phyloP scores from a whole-genome alignment of 2,888 invertebrate species.

The Melanostoma mellinum region DNA sequence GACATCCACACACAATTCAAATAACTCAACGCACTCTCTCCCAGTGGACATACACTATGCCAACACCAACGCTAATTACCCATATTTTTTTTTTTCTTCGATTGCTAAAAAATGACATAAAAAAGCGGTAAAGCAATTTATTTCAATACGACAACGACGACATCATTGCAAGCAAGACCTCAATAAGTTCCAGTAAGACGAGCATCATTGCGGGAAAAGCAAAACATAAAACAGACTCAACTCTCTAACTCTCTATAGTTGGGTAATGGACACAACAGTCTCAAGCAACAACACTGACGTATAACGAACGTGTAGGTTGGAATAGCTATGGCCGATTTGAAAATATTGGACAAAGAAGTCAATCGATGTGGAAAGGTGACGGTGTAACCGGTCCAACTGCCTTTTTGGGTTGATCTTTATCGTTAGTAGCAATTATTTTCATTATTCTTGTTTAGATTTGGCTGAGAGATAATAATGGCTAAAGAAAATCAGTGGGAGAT shows the following conservation, averaged over 20 bases:
- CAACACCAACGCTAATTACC: conserved; percentile 56
- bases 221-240: conserved; percentile 16
- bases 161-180: conserved; percentile 40
- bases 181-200: conserved; percentile 42
- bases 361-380: conserved; percentile 60
- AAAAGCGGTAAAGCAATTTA: conserved; percentile 36
- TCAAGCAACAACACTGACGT: too few species aligned
- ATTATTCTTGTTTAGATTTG: conserved; percentile 47
- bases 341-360: conserved; percentile 62
- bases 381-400: conserved; percentile 59
- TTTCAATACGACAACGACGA: conserved; percentile 26
- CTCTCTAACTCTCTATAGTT: conserved; percentile 67
- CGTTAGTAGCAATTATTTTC: conserved; percentile 56
- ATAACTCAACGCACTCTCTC: conserved; percentile 35
- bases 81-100: conserved; percentile 24
- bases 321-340: conserved; percentile 13
- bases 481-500: conserved; percentile 32
- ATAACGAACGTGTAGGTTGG: conserved; percentile 22
- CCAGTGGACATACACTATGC: not conserved
- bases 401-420: conserved; percentile 65
- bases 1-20: conserved; percentile 6
- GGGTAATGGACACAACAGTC: conserved; percentile 52
- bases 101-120: conserved; percentile 38
- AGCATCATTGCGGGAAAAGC: not conserved
- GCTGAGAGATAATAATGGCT: conserved; percentile 20